These are phyloP conservation scores for Apis laboriosa DNA, from an alignment of 1,140 invertebrate species.

Conservation along the genomic window DNA sequence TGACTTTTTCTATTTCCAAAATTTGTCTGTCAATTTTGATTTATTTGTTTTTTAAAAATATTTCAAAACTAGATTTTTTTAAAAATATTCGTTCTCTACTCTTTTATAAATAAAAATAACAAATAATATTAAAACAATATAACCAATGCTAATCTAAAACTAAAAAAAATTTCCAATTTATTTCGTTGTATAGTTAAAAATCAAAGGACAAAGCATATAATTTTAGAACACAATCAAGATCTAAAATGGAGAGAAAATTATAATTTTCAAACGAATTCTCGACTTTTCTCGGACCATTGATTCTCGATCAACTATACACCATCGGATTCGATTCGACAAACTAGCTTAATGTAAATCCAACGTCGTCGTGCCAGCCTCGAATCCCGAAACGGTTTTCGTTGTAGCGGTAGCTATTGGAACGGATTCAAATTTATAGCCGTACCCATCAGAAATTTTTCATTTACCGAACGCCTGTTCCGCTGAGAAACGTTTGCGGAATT, in stretches of 20 bases:
- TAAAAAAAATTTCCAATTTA: background rate
- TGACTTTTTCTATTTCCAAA: too few species aligned
- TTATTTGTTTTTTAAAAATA: too few species aligned
- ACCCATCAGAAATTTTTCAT: background rate
- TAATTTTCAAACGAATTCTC: constrained; percentile 21
- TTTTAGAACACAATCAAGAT: background rate
- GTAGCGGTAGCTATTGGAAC: constrained; percentile 17
- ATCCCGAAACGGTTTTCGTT: constrained; percentile 38
- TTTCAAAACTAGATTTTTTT: too few species aligned
- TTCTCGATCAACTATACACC: constrained; percentile 15
- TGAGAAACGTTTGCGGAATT: background rate
- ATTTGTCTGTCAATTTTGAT: too few species aligned
- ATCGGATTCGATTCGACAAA: constrained; percentile 37
- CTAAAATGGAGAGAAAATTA: too few species aligned
- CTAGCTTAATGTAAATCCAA: constrained; percentile 47
- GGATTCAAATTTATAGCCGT: constrained; percentile 35
- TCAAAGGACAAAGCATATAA: too few species aligned
- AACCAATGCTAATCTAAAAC: too few species aligned
- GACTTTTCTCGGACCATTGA: constrained; percentile 35
- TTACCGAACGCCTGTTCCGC: background rate
- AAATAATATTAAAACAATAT: too few species aligned
- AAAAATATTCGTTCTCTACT: too few species aligned
- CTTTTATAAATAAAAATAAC: too few species aligned
- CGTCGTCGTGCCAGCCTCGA: background rate
- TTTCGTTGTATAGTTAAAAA: background rate